Evolutionary conservation across 2,888 invertebrate species (phyloP).

Genomic region (Leptopilina syphax): DNA sequence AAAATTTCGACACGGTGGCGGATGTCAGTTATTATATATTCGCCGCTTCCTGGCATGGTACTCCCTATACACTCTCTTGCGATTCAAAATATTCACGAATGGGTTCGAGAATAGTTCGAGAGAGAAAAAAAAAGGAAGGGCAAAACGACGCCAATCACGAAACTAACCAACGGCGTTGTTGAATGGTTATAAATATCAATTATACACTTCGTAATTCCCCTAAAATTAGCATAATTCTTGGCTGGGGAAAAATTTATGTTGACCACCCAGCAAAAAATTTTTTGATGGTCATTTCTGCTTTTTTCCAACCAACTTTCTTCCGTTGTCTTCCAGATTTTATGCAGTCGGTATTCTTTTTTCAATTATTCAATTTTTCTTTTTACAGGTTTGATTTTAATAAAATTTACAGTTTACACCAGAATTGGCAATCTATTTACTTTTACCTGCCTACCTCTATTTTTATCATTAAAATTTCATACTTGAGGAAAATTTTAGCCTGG

Average conservation of each 20-base stretch:
- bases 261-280: constrained; percentile 71
- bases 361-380: too few species aligned
- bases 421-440: too few species aligned
- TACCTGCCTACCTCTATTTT: too few species aligned
- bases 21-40: constrained; percentile 23
- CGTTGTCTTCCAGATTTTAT: too few species aligned
- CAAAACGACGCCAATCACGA: constrained; percentile 24
- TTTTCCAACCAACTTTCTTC: too few species aligned
- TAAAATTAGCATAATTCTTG: constrained; percentile 73
- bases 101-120: constrained; percentile 45
- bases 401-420: too few species aligned
- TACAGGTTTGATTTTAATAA: too few species aligned
- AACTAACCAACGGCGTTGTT: constrained; percentile 48
- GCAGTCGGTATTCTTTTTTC: too few species aligned
- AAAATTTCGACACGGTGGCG: constrained; percentile 32
- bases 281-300: constrained; percentile 42
- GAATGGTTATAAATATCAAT: constrained; percentile 73
- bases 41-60: constrained; percentile 30
- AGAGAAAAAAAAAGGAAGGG: constrained; percentile 32
- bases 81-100: constrained; percentile 44
- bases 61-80: background rate
- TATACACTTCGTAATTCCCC: constrained; percentile 71
- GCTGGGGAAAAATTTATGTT: constrained; percentile 67
- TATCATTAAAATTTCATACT: too few species aligned
- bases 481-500: too few species aligned